These are phyloP conservation scores for Odontothrips loti DNA, from an alignment of 2,888 invertebrate species.

Conservation along the genomic window DNA sequence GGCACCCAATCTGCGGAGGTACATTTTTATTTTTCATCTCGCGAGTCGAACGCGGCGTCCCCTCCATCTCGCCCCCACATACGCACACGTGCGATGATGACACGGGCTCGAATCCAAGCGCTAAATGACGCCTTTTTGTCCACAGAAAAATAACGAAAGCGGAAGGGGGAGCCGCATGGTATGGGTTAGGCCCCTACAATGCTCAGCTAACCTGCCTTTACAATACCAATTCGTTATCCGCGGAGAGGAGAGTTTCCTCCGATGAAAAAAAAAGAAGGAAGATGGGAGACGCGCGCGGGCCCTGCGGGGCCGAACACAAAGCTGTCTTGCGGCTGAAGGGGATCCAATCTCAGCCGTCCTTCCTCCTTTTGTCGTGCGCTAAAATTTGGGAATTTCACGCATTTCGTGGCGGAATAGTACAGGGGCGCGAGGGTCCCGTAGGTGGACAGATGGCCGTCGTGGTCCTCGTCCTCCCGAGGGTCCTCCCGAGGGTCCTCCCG, in stretches of 20 bases:
- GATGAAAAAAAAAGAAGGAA: background rate
- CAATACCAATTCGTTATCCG: constrained; percentile 1
- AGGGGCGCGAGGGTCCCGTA: background rate
- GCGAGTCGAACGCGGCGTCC: too few relatives aligned
- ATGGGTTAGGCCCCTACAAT: background rate
- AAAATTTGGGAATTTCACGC: constrained; percentile 3
- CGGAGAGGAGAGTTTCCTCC: background rate
- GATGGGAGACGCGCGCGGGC: background rate
- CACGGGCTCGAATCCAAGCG: background rate
- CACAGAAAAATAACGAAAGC: background rate
- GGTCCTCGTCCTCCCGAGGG: background rate
- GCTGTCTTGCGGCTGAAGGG: background rate
- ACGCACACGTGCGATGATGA: background rate
- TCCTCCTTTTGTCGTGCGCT: background rate
- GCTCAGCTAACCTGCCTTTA: background rate
- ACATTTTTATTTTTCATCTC: background rate
- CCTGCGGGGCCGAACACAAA: background rate
- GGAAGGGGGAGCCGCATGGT: too few relatives aligned
- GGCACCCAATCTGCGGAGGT: too few relatives aligned
- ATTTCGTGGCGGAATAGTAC: background rate
- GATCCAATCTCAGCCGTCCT: background rate
- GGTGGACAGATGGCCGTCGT: background rate
- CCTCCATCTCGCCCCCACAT: background rate
- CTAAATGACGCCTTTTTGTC: background rate
- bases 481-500: background rate